A percentile compares a stretch with the other conserved stretches of the same genome.
Conservation (phyloP, 1,140 invertebrate genomes). For the Chymomyza costata region DNA sequence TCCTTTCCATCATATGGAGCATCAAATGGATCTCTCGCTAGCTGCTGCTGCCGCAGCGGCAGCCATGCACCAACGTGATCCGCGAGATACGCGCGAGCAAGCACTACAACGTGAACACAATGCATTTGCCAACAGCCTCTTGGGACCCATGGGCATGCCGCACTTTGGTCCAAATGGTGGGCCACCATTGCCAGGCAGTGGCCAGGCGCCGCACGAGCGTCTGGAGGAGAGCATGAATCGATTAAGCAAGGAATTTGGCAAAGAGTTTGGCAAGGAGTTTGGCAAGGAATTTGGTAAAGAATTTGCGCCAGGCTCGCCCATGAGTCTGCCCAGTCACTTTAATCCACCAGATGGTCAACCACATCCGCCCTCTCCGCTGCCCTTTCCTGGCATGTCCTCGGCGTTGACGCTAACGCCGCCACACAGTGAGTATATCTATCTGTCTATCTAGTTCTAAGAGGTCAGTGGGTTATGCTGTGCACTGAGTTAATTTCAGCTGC, state of each 20-base stretch:
- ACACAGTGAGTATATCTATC: constrained; percentile 79
- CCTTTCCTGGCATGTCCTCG: constrained; percentile 82
- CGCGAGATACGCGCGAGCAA: constrained; percentile 37
- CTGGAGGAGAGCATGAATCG: constrained; percentile 76
- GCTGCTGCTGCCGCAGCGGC: constrained; percentile 68
- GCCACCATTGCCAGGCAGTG: constrained; percentile 13
- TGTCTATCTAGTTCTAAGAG: constrained; percentile 11
- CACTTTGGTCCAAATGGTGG: constrained; percentile 54
- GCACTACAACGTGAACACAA: constrained; percentile 63
- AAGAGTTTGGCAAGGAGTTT: constrained; percentile 52
- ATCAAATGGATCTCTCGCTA: constrained; percentile 73
- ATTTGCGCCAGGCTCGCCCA: constrained; percentile 62
- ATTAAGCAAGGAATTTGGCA: constrained; percentile 71
- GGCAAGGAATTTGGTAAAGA: constrained; percentile 67
- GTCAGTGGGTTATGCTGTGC: constrained; percentile 49
- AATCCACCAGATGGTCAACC: constrained; percentile 66
- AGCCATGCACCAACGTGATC: constrained; percentile 54
- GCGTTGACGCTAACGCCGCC: constrained; percentile 86
- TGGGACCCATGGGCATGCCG: constrained; percentile 76
- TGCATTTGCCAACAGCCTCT: constrained; percentile 73
- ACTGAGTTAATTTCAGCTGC: too few species aligned
- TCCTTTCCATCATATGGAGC: constrained; percentile 73
- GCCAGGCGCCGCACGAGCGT: constrained; percentile 77
- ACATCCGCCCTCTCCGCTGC: constrained; percentile 79
- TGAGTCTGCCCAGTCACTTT: constrained; percentile 71